Conservation (phyloP, 2,797 vertebrate genomes). For the Chelonia mydas region DNA sequence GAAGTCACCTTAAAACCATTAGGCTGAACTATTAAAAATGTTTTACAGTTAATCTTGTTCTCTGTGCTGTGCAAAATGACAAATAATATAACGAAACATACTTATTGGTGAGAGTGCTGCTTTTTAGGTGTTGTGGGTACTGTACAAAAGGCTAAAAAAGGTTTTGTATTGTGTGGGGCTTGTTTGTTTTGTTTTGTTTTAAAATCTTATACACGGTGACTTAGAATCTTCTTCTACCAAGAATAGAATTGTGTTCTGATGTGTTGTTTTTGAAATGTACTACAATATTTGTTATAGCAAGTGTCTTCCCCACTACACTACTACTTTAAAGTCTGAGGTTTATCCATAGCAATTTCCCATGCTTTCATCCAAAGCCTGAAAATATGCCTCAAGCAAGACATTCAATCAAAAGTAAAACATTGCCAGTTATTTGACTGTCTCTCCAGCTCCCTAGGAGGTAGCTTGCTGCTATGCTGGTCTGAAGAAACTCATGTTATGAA, state of each 20-base stretch:
- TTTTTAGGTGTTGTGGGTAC: conserved; percentile 1
- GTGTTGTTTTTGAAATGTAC: conserved; percentile 37
- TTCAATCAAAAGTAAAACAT: conserved; percentile 68
- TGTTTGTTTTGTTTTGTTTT: not conserved
- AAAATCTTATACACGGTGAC: conserved; percentile 26
- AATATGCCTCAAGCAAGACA: conserved; percentile 62
- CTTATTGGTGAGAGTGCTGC: not conserved
- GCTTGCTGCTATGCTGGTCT: not conserved
- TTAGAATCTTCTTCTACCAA: conserved; percentile 18
- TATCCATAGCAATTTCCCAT: conserved; percentile 68
- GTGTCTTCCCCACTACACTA: conserved; percentile 17
- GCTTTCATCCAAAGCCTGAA: conserved; percentile 68
- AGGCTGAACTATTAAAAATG: not conserved
- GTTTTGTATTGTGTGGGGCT: not conserved
- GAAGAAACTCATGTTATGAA: conserved; percentile 64
- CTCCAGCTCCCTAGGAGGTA: conserved; percentile 56
- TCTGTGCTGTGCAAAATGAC: not conserved
- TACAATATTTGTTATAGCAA: conserved; percentile 41
- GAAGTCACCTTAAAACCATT: not conserved
- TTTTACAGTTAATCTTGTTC: not conserved
- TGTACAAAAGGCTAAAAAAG: not conserved
- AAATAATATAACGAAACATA: conserved; percentile 1
- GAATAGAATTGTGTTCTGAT: conserved; percentile 40
- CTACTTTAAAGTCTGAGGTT: conserved; percentile 61
- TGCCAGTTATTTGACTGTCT: conserved; percentile 69